Evolutionary conservation across 2,888 invertebrate genomes (phyloP), one percentile per base, ranked within the genome.

Genomic region (Mamestra brassicae): DNA sequence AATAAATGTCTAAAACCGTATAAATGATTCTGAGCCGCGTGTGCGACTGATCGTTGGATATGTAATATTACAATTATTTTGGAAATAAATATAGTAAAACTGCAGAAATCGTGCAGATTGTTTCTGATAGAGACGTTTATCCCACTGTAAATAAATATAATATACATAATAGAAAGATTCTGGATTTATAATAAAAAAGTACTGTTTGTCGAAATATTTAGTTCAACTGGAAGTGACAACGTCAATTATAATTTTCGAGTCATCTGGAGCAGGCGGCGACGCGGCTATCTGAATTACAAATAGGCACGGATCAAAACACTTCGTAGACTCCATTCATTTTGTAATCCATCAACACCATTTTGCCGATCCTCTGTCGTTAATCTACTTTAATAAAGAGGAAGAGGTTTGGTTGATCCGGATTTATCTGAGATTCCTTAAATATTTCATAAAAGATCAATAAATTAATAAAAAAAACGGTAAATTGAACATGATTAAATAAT

Each of bases 281-380:
- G 71, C 58, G 71, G 76, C 71, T 78, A 91, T 92, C 88, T 92
- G 87, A 89, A 91, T 88, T 90, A 88, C 88, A 91, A 92, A 92
- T 91, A 76, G 69, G 78, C 77, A 73, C 79, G 77, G 88, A 90
- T 90, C 87, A 88, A 87, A 85, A 89, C 87, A 76, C 69, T 83
- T 81, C 69, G 68, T 70, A 74, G 54, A 74, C 71, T 83, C 73
- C 75, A 82, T 87, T 87, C 77, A 80, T 83, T 84, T 86, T 85
- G 26, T 26, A 83, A 85, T 86, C 80, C 73, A 84, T 78, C 63
- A 79, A 79, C 70, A 83, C 78, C 76, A 82, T 72, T 80, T 73
- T 45, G 26, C 62, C 63, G 54, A 55, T 62, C 61, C 73, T 67
- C 64, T 47, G 42, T 58, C 47, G 65, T 63, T 80, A 73, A 72